Percentiles rank a stretch among this genome's conserved stretches.
phyloP scores from a whole-genome alignment of 64 coral and sea anemone genomes.

The Acropora tenuis region DNA sequence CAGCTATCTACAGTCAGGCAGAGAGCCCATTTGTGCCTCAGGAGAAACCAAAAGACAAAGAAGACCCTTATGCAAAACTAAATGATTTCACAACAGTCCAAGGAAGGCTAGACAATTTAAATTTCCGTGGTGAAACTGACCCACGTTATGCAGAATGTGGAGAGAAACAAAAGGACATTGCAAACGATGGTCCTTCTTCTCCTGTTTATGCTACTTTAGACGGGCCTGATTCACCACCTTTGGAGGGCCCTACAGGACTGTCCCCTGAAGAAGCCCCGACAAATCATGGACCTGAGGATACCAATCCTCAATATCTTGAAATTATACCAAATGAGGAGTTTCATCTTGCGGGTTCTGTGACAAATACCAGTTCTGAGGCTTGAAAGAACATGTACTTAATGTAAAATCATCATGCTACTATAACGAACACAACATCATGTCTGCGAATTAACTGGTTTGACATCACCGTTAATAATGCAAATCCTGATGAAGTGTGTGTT shows the following conservation, averaged over 20 bases:
- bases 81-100: not conserved
- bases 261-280: not conserved
- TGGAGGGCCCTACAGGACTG: not conserved
- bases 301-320: not conserved
- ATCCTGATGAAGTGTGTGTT: too few species aligned
- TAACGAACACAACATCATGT: not conserved
- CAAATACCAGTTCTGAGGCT: not conserved
- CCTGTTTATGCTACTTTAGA: constrained; percentile 3
- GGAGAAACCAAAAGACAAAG: not conserved
- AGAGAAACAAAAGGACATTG: not conserved
- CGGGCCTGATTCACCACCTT: not conserved
- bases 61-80: constrained; percentile 25
- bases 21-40: not conserved
- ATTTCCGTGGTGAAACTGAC: not conserved
- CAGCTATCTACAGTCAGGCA: not conserved
- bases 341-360: not conserved
- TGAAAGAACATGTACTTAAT: not conserved
- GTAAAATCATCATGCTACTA: not conserved
- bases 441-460: too few species aligned
- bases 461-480: too few species aligned
- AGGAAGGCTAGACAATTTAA: constrained; percentile 21
- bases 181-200: not conserved
- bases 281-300: not conserved
- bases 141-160: not conserved
- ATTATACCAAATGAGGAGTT: not conserved